A percentile compares a stretch with the other conserved stretches of the same genome.
These are phyloP conservation scores for Acanthoscelides obtectus DNA, from an alignment of 2,888 invertebrate genomes.

Conservation along the genomic window DNA sequence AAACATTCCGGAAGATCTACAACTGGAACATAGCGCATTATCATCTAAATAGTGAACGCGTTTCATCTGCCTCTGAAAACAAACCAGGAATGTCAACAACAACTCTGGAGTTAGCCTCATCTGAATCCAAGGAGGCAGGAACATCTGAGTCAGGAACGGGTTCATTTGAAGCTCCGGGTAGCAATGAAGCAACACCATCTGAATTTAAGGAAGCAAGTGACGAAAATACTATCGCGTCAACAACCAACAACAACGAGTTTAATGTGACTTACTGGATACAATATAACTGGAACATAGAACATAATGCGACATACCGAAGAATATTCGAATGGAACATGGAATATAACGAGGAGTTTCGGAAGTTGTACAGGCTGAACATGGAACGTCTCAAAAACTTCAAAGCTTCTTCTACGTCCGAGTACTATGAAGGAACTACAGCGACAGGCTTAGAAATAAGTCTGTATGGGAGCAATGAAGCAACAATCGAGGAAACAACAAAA, in stretches of 20 bases:
- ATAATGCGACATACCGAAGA: not conserved
- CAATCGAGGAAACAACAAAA: no score
- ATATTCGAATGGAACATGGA: not conserved
- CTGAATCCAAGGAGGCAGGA: not conserved
- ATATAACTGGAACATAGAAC: conserved; percentile 8
- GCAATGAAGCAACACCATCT: no score
- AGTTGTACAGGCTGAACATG: not conserved
- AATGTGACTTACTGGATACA: not conserved
- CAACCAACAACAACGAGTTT: not conserved
- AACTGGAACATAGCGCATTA: no score
- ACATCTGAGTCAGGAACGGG: not conserved
- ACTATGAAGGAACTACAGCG: no score
- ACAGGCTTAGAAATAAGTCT: no score
- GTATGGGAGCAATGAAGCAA: no score
- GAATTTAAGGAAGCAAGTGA: not conserved
- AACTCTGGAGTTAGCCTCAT: no score
- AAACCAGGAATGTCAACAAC: no score
- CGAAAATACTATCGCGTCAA: not conserved
- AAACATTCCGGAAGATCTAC: not conserved
- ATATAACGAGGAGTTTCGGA: not conserved
- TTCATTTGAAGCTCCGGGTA: no score
- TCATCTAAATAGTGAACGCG: not conserved
- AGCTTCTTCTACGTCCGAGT: no score
- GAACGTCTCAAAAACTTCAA: not conserved
- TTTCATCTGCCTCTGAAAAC: not conserved